These are phyloP conservation scores for Melanotus villosus DNA, from an alignment of 2,888 invertebrate genomes.

Conservation along the genomic window DNA sequence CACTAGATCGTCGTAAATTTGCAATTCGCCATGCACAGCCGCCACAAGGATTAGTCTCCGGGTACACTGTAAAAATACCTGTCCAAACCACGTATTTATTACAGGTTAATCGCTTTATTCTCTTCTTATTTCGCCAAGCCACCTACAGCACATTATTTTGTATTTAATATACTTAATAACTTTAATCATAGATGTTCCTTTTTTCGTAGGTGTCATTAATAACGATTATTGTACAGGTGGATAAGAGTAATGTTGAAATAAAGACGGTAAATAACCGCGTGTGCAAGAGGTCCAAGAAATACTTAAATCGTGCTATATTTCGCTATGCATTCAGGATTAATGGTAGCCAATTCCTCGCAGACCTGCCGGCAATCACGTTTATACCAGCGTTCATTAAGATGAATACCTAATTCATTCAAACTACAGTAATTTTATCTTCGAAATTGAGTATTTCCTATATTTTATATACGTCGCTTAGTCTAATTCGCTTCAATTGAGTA, in stretches of 20 bases:
- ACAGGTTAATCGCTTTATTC: conserved; percentile 60
- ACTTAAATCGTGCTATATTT: conserved; percentile 57
- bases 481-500: conserved; percentile 29
- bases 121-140: conserved; percentile 56
- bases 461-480: conserved; percentile 22
- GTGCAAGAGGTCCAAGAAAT: conserved; percentile 38
- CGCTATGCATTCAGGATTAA: conserved; percentile 58
- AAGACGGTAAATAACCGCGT: conserved; percentile 41
- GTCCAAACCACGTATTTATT: conserved; percentile 58
- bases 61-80: conserved; percentile 46
- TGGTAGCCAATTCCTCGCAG: conserved; percentile 59
- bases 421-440: conserved; percentile 49
- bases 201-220: conserved; percentile 40
- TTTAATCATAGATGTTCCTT: conserved; percentile 37
- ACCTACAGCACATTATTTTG: conserved; percentile 60
- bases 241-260: conserved; percentile 40
- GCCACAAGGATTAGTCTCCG: conserved; percentile 48
- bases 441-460: conserved; percentile 26
- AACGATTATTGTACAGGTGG: conserved; percentile 43
- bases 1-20: conserved; percentile 53
- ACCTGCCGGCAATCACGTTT: conserved; percentile 60
- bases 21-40: conserved; percentile 53
- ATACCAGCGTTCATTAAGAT: conserved; percentile 57
- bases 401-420: conserved; percentile 60
- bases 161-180: conserved; percentile 55